phyloP scores from a whole-genome alignment of 2,888 invertebrate genomes.

The Caenorhabditis panamensis region DNA sequence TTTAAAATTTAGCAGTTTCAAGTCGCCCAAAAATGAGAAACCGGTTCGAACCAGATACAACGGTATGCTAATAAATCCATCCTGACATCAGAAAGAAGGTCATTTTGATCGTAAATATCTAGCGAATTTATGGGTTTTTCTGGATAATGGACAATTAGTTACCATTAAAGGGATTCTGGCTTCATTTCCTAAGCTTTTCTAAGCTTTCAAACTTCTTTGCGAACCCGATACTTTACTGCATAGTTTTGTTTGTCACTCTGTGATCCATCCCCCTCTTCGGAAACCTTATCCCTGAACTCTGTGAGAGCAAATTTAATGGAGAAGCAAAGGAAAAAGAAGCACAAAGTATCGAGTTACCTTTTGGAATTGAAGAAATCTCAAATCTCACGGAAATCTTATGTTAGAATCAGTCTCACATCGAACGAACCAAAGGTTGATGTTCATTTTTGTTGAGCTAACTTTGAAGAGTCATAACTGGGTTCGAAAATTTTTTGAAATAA shows the following conservation, averaged over 20 bases:
- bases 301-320: neutral
- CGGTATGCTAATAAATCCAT: too few relatives aligned
- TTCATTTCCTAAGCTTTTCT: neutral
- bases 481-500: too few relatives aligned
- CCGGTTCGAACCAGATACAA: too few relatives aligned
- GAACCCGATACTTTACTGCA: conserved; percentile 29
- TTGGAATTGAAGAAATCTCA: neutral
- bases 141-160: neutral
- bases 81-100: too few relatives aligned
- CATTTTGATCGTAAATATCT: too few relatives aligned
- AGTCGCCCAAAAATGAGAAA: too few relatives aligned
- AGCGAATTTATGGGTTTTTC: too few relatives aligned
- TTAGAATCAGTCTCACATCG: neutral
- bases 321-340: too few relatives aligned
- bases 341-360: conserved; percentile 37
- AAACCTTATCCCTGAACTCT: conserved; percentile 6
- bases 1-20: too few relatives aligned
- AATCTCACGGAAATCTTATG: conserved; percentile 18
- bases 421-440: too few relatives aligned
- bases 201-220: neutral
- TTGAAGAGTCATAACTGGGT: too few relatives aligned
- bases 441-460: too few relatives aligned
- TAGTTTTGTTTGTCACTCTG: conserved; percentile 16
- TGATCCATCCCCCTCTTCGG: neutral
- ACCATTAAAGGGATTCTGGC: neutral